Percentiles rank a stretch among this genome's conserved stretches.
These are phyloP conservation scores for Dolichallabes microphthalmus DNA, from an alignment of 2,113 vertebrate species.

Conservation along the genomic window DNA sequence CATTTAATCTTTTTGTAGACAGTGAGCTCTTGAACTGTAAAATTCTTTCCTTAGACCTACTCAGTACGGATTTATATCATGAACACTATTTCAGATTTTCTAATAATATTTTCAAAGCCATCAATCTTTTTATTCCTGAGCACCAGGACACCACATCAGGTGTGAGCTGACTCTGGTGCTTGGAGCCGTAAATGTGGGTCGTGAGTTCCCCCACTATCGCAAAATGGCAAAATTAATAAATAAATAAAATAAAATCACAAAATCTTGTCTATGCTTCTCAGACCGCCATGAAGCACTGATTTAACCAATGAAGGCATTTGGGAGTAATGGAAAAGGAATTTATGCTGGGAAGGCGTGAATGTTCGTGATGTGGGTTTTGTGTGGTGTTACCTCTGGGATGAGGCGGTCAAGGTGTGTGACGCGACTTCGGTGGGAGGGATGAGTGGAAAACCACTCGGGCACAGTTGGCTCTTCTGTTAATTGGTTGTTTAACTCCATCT, in stretches of 20 bases:
- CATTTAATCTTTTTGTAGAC: neutral
- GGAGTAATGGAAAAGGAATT: neutral
- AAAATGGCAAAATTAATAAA: neutral
- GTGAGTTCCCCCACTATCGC: neutral
- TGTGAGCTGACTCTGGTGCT: neutral
- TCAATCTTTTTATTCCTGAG: neutral
- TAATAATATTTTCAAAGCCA: neutral
- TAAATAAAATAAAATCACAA: neutral
- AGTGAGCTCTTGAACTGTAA: neutral
- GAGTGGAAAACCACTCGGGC: slow-evolving; percentile 94
- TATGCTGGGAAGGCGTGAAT: neutral
- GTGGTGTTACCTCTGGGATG: slow-evolving; percentile 83
- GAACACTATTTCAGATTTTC: neutral
- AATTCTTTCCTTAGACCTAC: neutral
- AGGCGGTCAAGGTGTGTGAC: slow-evolving; percentile 80
- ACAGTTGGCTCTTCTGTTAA: slow-evolving; percentile 69
- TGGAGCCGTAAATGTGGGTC: neutral
- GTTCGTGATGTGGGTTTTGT: slow-evolving; percentile 20
- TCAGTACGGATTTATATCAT: neutral
- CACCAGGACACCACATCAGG: neutral
- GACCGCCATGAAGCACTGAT: neutral
- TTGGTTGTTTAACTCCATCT: slow-evolving; percentile 81
- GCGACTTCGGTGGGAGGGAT: slow-evolving; percentile 88
- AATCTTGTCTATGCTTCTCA: neutral
- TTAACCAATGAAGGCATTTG: neutral